phyloP scores from a whole-genome alignment of 2,797 vertebrate genomes.

The Geotrypetes seraphini region DNA sequence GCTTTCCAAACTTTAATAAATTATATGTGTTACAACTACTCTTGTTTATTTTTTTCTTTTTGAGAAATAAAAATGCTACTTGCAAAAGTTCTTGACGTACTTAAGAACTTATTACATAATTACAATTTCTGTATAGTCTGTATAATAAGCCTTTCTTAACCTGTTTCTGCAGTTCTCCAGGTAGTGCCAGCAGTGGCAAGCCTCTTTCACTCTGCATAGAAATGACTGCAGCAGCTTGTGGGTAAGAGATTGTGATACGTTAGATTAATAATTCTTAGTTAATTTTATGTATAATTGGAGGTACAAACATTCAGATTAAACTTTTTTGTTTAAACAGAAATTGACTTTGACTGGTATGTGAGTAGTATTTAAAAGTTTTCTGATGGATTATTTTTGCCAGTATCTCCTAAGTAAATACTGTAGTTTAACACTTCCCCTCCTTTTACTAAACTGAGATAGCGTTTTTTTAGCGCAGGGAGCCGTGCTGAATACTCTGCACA shows the following conservation, averaged over 20 bases:
- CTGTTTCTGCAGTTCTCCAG: constrained; percentile 17
- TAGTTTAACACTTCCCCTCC: too few relatives aligned
- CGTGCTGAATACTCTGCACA: too few relatives aligned
- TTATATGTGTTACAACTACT: constrained; percentile 6
- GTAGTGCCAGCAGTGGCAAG: neutral
- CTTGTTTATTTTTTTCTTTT: neutral
- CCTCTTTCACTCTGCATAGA: constrained; percentile 16
- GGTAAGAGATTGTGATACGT: constrained; percentile 23
- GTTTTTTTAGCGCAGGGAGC: too few relatives aligned
- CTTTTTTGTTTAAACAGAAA: too few relatives aligned
- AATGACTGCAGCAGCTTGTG: constrained; percentile 17
- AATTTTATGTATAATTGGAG: constrained; percentile 1
- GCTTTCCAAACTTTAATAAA: too few relatives aligned
- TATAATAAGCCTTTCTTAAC: neutral
- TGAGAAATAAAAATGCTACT: constrained; percentile 1
- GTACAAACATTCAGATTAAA: too few relatives aligned
- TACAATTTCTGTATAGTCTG: neutral
- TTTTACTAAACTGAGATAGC: too few relatives aligned
- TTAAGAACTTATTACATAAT: neutral
- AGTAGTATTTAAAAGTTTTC: too few relatives aligned
- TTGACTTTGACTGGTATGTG: too few relatives aligned
- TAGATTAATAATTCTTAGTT: neutral
- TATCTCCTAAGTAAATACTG: too few relatives aligned
- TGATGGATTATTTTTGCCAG: too few relatives aligned
- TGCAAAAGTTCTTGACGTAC: neutral